These are phyloP conservation scores for Galeopterus variegatus DNA, from an alignment of 2,113 vertebrate species.

Conservation along the genomic window DNA sequence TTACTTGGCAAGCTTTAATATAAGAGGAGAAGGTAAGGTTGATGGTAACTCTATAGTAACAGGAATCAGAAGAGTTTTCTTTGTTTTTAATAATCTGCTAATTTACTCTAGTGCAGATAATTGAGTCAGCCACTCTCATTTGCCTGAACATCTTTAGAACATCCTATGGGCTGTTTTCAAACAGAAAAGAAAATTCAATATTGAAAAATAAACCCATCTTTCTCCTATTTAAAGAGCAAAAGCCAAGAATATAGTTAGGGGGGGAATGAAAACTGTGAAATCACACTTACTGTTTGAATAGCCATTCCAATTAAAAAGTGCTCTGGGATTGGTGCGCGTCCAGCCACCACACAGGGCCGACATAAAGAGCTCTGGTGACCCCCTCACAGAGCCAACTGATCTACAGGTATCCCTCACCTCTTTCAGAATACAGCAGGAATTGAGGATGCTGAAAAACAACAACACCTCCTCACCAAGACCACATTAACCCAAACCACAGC, in stretches of 20 bases:
- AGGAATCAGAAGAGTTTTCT: slow-evolving; percentile 5
- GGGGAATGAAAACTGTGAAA: slow-evolving; percentile 58
- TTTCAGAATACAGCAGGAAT: slow-evolving; percentile 9
- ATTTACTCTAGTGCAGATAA: slow-evolving; percentile 45
- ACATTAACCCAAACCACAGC: slow-evolving; percentile 42
- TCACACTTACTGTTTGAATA: slow-evolving; percentile 60
- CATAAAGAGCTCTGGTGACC: slow-evolving; percentile 46
- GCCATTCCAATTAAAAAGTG: slow-evolving; percentile 76
- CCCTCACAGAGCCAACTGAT: background rate
- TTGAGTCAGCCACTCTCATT: slow-evolving; percentile 50
- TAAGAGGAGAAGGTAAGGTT: background rate
- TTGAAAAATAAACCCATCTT: slow-evolving; percentile 66
- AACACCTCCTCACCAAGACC: background rate
- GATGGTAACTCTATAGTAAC: background rate
- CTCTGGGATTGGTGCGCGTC: background rate
- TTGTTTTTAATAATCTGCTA: slow-evolving; percentile 59
- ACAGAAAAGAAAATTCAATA: slow-evolving; percentile 63
- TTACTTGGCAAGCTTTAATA: background rate
- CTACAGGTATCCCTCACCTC: slow-evolving; percentile 49
- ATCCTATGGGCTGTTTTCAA: slow-evolving; percentile 48
- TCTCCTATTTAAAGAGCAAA: slow-evolving; percentile 69
- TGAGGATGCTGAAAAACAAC: background rate
- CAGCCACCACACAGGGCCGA: background rate
- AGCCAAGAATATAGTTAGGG: background rate
- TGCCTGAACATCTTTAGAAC: slow-evolving; percentile 54